Evolutionary conservation across 2,888 invertebrate species (phyloP), one percentile per base, ranked within the genome.

Genomic region (Frankliniella fusca): DNA sequence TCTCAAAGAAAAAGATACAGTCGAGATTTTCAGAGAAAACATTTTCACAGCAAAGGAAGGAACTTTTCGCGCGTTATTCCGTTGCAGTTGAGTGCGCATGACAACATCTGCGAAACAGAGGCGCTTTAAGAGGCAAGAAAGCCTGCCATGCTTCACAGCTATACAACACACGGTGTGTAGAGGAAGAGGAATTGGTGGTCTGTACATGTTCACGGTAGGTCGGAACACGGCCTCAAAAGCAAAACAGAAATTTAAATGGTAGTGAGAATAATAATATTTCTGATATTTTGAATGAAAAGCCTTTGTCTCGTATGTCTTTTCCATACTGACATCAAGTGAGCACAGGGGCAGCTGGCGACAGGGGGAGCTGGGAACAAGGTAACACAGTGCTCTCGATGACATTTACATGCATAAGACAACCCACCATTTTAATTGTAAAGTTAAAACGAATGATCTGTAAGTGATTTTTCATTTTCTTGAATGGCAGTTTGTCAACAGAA

Each of bases 311-410:
- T 23, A 27, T 76, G 70, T 76, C 23, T 76, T 38, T 76, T 76
- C 70, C 23, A 61, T 61, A 61, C 61, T 61, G 61, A 76, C 27
- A 27, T 76, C 12, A 27, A 70, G 27, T 12, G 23, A 27, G 70
- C 27, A 27, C 70, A 27, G 70, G 70, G 27, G 70, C 70, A 76
- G 70, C 70, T 76, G 70, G 70, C 70, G 27, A 76, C 70, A 76
- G 70, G 70, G 70, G 70, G 70, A 76, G 70, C 70, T 76, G 70
- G 70, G 70, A 23, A 76, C 8, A 27, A 27, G 12, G 27, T 27
- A 76, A 76, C 70, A 76, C 70, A 76, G 70, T 76, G 70, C 70
- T 76, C 70, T 27, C 70, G 27, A 76, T 27, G 27, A 76, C 70
- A 76, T 76, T 76, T 27, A 27, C 70, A 76, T 76, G 70, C 70